A percentile compares a stretch with the other conserved stretches of the same genome.
Evolutionary conservation across 2,888 invertebrate species (phyloP).

Genomic region (Drosophila helvetica): DNA sequence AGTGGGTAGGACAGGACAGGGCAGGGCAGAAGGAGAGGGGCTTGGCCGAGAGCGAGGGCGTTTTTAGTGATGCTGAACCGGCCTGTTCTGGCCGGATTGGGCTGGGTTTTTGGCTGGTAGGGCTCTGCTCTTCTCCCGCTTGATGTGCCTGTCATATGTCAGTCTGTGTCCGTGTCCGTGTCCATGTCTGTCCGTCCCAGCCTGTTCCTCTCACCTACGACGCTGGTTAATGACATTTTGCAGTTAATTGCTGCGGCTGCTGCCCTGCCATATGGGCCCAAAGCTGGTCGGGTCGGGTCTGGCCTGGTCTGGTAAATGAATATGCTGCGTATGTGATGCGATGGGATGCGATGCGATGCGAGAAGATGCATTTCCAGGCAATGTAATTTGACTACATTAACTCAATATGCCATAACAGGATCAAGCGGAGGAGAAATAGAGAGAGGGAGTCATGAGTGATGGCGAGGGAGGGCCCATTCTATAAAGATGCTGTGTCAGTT

Average conservation of each 20-base stretch:
- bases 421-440: conserved; percentile 32
- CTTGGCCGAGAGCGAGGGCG: conserved; percentile 45
- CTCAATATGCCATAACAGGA: conserved; percentile 46
- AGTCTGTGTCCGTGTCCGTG: conserved; percentile 53
- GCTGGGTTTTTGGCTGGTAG: conserved; percentile 26
- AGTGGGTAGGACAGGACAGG: conserved; percentile 29
- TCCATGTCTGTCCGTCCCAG: conserved; percentile 22
- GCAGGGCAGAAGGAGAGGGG: conserved; percentile 33
- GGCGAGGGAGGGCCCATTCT: conserved; percentile 16
- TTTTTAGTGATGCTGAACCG: conserved; percentile 59
- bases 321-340: conserved; percentile 45
- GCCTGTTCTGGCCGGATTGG: conserved; percentile 24
- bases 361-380: conserved; percentile 68
- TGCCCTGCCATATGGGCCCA: conserved; percentile 64
- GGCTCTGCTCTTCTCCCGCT: conserved; percentile 51
- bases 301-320: conserved; percentile 62
- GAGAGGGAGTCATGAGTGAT: conserved; percentile 9
- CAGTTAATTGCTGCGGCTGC: conserved; percentile 70
- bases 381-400: conserved; percentile 76
- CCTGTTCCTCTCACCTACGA: conserved; percentile 70
- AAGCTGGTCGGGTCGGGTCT: conserved; percentile 7
- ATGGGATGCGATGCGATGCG: neutral
- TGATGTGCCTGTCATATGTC: conserved; percentile 78
- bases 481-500: conserved; percentile 35
- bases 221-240: conserved; percentile 77